Evolutionary conservation across 2,888 invertebrate genomes (phyloP).

Genomic region (Drosophila barbarae): DNA sequence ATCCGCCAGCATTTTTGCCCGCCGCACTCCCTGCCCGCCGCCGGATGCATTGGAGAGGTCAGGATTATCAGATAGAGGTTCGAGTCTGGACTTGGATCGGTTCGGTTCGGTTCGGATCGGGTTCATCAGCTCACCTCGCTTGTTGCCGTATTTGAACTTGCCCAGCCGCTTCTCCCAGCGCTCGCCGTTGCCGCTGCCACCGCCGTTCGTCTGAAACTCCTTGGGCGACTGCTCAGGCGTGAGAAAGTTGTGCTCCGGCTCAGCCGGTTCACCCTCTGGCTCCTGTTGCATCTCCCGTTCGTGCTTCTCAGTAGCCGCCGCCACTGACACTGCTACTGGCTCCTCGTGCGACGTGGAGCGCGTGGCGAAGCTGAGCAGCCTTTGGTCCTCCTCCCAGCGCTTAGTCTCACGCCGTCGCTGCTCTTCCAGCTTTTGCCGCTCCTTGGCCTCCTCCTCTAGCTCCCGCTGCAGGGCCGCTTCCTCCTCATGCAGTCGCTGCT

Average conservation of each 20-base stretch:
- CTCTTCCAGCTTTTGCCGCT: conserved; percentile 41
- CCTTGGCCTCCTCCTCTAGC: conserved; percentile 46
- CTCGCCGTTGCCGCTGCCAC: conserved; percentile 67
- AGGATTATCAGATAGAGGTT: conserved; percentile 10
- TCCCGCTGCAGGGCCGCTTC: conserved; percentile 66
- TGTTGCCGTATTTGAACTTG: conserved; percentile 81
- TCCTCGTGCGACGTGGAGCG: conserved; percentile 66
- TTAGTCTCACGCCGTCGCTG: conserved; percentile 71
- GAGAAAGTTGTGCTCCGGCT: conserved; percentile 67
- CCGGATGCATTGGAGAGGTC: conserved; percentile 16
- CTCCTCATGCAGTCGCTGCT: conserved; percentile 64
- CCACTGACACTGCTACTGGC: neutral
- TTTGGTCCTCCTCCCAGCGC: conserved; percentile 72
- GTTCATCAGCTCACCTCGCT: conserved; percentile 80
- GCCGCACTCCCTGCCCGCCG: conserved; percentile 53
- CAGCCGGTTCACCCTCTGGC: conserved; percentile 10
- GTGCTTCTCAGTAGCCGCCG: conserved; percentile 8
- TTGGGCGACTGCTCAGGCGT: conserved; percentile 75
- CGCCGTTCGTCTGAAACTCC: conserved; percentile 57
- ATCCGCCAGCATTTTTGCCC: conserved; percentile 59
- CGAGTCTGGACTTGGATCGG: conserved; percentile 7
- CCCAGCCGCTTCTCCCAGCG: conserved; percentile 78
- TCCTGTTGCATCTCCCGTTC: neutral
- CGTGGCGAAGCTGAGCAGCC: conserved; percentile 67
- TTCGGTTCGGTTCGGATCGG: conserved; percentile 41